A percentile compares a stretch with the other conserved stretches of the same genome.
phyloP scores from a whole-genome alignment of 2,113 vertebrate genomes.

The Cinclus mexicanus region DNA sequence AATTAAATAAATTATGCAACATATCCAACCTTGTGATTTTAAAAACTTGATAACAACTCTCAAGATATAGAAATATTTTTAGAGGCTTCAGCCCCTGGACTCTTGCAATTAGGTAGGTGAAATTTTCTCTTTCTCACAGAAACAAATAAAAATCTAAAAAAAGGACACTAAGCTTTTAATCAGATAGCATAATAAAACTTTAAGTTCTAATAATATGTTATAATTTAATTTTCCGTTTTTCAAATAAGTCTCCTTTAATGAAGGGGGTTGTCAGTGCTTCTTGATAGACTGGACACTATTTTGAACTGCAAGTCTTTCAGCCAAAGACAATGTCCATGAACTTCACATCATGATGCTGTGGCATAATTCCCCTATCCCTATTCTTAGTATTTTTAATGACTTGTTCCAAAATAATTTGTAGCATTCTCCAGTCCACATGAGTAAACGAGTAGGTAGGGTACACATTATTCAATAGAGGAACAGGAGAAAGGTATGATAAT shows the following conservation, averaged over 20 bases:
- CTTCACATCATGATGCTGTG: not conserved
- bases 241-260: not conserved
- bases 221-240: not conserved
- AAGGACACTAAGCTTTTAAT: not conserved
- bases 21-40: not conserved
- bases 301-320: not conserved
- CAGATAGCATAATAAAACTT: not conserved
- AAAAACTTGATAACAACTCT: not conserved
- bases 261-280: not conserved
- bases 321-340: rapidly evolving
- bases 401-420: not conserved
- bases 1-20: not conserved
- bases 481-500: not conserved
- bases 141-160: not conserved
- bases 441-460: not conserved
- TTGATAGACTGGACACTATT: not conserved
- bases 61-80: not conserved
- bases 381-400: not conserved
- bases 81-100: not conserved
- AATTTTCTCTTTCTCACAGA: not conserved
- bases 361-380: not conserved
- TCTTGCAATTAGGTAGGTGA: not conserved
- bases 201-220: not conserved
- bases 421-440: rapidly evolving
- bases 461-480: not conserved